Evolutionary conservation across 2,113 vertebrate species (phyloP).

Genomic region (Neolamprologus sp.): DNA sequence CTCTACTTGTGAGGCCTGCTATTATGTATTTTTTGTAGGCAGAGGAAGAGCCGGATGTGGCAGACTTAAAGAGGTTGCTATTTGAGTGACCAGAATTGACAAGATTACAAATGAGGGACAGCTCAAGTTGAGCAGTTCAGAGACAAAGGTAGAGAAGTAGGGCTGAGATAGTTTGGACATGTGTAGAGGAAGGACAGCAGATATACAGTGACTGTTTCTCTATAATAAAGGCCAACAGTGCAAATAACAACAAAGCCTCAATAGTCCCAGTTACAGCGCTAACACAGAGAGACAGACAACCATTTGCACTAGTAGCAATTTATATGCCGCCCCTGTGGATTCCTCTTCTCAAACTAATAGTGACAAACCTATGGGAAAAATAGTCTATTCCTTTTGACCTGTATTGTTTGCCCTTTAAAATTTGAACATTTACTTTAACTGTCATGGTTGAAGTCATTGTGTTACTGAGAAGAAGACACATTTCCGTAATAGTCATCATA

Average conservation of each 20-base stretch:
- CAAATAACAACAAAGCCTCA: background rate
- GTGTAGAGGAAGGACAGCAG: background rate
- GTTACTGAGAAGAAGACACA: background rate
- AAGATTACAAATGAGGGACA: background rate
- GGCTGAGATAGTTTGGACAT: background rate
- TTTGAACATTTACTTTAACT: conserved; percentile 20
- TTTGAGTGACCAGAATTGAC: background rate
- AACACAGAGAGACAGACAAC: background rate
- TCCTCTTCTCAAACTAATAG: background rate
- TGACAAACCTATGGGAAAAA: background rate
- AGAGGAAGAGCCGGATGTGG: background rate
- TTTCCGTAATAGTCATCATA: background rate
- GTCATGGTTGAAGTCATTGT: background rate
- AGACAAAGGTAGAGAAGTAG: background rate
- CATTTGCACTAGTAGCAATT: background rate
- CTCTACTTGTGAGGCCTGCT: background rate
- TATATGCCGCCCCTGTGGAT: background rate
- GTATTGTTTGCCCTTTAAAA: background rate
- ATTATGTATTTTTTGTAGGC: background rate
- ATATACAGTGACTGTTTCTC: background rate
- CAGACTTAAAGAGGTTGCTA: background rate
- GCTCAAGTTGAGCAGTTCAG: background rate
- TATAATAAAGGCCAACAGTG: background rate
- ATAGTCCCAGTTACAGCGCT: background rate
- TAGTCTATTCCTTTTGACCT: background rate